Evolutionary conservation across 2,113 vertebrate genomes (phyloP), one percentile per base, ranked within the genome.

Genomic region (Pelecanus crispus): DNA sequence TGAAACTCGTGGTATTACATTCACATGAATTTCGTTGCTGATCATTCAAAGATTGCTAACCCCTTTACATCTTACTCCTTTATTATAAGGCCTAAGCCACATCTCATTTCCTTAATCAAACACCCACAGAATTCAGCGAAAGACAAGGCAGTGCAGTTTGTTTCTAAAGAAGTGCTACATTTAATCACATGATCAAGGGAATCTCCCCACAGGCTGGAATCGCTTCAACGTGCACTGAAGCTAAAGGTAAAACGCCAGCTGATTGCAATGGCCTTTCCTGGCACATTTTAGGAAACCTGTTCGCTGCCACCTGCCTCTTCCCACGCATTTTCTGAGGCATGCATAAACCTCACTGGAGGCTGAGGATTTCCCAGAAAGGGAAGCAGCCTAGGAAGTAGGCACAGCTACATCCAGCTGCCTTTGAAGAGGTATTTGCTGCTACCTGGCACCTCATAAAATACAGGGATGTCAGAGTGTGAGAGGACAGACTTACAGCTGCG

Each of bases 1-100:
- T 56, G 66, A 80, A 88, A 80, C 1, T 0, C 0, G 1, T 12
- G 22, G 7, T n/a, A 19, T 21, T 56, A 40, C 52, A 49, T 25
- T 13, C 10, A 3, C 0, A 10, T 11, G 38, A 25, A n/a, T 83
- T 59, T 77, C 0, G 0, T 13, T 42, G 66, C n/a, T 26, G 25
- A 44, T 53, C 26, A n/a, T 62, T 81, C 81, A 72, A 70, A 88
- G 11, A 40, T 19, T 47, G 14, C 19, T 52, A 56, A 77, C 14
- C 6, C 32, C 17, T 59, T 71, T 26, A 45, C 26, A 32, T 55
- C 22, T 67, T 45, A 11, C 20, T 71, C 14, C 17, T 45, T 66
- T 26, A 47, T 50, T 18, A 32, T 14, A 49, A 47, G 44, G n/a
- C n/a, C 10, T 38, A 77, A 88, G 32, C 44, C 24, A 45, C 4